Base-by-base conservation (phyloP, 2,797 vertebrate genomes). In the Simalia tracyae region DNA sequence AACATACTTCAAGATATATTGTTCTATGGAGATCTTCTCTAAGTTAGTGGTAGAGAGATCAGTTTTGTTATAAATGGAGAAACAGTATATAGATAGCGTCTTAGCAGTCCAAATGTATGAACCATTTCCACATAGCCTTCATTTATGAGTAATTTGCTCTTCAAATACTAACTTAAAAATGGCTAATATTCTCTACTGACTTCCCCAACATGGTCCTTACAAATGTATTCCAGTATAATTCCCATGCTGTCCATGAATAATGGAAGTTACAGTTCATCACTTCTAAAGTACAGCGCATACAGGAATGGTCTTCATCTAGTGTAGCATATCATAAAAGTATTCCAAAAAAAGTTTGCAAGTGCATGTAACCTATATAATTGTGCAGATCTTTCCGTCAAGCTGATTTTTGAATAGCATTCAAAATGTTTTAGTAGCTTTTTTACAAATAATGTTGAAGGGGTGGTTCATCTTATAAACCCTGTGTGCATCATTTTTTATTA, bases 381-480 rank as follows among this genome's bases (percentile, higher is more conserved):
- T n/a, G 22, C 31, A 36, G 3, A 42, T 59, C 24, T 76, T 54
- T 66, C 54, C 8, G 17, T 4, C 15, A 84, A n/a, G 10, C 28
- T 28, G 14, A 17, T 87, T 4, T 84, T 85, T 60, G 7, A 11
- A 15, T 59, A 17, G 54, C 28, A 46, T 28, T 85, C 5, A n/a
- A 59, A 92, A 59, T 15, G 8, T 31, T 66, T 64, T 10, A 42
- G 8, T 46, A 24, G 19, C 24, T 87, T 91, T 26, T 59, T 50
- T 36, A 46, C 54, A 19, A 60, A n/a, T 26, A 28, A 15, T 28
- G 36, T 63, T 87, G 31, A 63, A 24, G 14, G 10, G n/a, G 63
- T 68, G 19, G 4, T 12, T 19, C 54, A 1, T 19, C 59, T 76
- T 90, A 81, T 88, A n/a, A 90, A 90, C 89, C 95, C 87, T 89